Evolutionary conservation across 37 sponge, comb jelly and placozoan species (phyloP).

Genomic region (Halisarca cf. caerulea): DNA sequence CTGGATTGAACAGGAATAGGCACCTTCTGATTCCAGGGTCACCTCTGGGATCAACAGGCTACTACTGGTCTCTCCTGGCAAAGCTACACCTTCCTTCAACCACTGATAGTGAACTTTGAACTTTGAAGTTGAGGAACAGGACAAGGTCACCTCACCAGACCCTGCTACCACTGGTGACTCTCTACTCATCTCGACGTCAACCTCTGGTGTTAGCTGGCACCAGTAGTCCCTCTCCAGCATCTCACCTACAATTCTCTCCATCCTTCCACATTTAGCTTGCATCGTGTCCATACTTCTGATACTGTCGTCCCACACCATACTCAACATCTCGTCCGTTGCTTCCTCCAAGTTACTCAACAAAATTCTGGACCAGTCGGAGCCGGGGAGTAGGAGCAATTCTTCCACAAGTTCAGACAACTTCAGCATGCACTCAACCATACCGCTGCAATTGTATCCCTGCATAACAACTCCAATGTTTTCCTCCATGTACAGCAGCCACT

Average conservation of each 20-base stretch:
- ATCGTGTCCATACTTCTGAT: not conserved
- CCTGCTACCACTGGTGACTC: not conserved
- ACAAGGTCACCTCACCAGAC: not conserved
- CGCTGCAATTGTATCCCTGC: not conserved
- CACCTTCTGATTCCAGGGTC: not conserved
- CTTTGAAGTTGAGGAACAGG: conserved; percentile 1
- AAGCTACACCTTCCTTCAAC: conserved; percentile 2
- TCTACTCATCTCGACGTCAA: not conserved
- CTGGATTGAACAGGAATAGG: not conserved
- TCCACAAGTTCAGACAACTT: not conserved
- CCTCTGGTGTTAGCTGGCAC: not conserved
- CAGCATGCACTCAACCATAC: not conserved
- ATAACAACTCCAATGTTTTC: not conserved
- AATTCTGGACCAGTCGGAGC: not conserved
- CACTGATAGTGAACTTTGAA: conserved; percentile 1
- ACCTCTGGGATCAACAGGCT: not conserved
- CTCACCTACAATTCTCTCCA: not conserved
- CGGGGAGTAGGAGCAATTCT: not conserved
- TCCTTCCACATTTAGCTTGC: not conserved
- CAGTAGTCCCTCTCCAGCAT: conserved; percentile 1
- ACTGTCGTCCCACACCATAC: not conserved
- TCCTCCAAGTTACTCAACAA: not conserved
- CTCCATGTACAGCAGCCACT: conserved; percentile 12
- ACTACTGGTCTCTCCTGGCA: not conserved
- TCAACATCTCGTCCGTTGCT: not conserved